Evolutionary conservation across 2,113 vertebrate genomes (phyloP), one percentile per base, ranked within the genome.

Genomic region (Cephalopterus ornatus): DNA sequence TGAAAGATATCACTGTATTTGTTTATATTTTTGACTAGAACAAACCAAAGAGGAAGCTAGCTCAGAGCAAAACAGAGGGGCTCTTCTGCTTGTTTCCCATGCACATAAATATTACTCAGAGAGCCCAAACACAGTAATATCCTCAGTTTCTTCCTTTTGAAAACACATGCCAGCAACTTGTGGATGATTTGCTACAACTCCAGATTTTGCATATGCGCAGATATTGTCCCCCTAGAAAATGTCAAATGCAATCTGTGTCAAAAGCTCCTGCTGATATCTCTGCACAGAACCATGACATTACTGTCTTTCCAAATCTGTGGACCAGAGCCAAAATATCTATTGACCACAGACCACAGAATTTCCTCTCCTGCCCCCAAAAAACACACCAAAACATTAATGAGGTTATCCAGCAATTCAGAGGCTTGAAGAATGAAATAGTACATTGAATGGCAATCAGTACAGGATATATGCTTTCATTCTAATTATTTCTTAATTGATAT

Each of bases 51-150:
- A 23, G 11, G 15, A 88, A 73, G 22, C 37, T 32, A 44, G 13
- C 24, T 56, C 8, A 16, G 22, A 17, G 4, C 0, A 4, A 59
- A 62, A 65, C 53, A 27, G 0, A 47, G 5, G 10, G 7, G 5
- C 5, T 56, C 22, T 50, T 86, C 27, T 83, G 28, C 17, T 58
- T 52, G 14, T 50, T 92, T 42, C 18, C 9, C 20, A 15, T 12
- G 5, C 12, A 44, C 0, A 0, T 13, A 86, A 42, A 20, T 66
- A 35, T 56, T 33, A 5, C 20, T 52, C n/a, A 16, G 41, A 72
- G 37, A 91, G 1, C 17, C 28, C 32, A 55, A 65, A 65, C 28
- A 58, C 18, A 44, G 20, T 6, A 6, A 49, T 15, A 32, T 16
- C 24, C 30, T 47, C 35, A 26, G 21, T 39, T 47, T 88, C n/a